Evolutionary conservation across 92 coral and sea anemone genomes (phyloP), one percentile per base, ranked within the genome.

Genomic region (Porites lobata): DNA sequence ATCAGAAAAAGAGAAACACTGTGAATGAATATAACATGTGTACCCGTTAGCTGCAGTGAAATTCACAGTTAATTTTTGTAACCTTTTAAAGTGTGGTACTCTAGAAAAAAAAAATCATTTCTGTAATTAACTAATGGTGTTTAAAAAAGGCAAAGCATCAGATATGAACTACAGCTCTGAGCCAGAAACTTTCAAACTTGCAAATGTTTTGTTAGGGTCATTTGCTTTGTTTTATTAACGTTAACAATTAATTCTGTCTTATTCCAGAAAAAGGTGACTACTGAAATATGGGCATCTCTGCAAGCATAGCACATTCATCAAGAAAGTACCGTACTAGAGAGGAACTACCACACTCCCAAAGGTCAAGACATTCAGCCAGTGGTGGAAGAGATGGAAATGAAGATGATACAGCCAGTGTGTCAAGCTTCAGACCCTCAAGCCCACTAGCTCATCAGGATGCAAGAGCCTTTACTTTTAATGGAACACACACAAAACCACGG

Each of bases 381-480:
- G 83, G 77, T 38, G 50, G 12, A 20, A 19, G 6, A 43, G 83
- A 76, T 26, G 89, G 14, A 8, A 88, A 77, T 21, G 89, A 79
- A 65, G 94, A 92, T 53, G 93, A 91, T 11, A 64, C 89, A 51
- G 94, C 94, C 18, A 92, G 94, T 72, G 98, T 95, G 19, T 87
- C 92, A 51, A 95, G 98, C 85, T 95, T 87, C 69, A 85, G 96
- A 73, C 96, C 96, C 59, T 90, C 95, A 58, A 87, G 92, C 13
- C 98, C 98, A 38, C 65, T 78, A 15, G 98, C 98, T 11, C 98
- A 95, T 70, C 85, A 85, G 51, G 96, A 91, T 83, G 98, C 98
- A 12, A 85, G 89, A 9, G 58, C 86, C 26, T 94, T 90, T 71
- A 77, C 77, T 32, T 70, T 92, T 9, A 80, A 86, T 22, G 22